phyloP scores from a whole-genome alignment of 2,113 vertebrate genomes.

The Propithecus coquereli region DNA sequence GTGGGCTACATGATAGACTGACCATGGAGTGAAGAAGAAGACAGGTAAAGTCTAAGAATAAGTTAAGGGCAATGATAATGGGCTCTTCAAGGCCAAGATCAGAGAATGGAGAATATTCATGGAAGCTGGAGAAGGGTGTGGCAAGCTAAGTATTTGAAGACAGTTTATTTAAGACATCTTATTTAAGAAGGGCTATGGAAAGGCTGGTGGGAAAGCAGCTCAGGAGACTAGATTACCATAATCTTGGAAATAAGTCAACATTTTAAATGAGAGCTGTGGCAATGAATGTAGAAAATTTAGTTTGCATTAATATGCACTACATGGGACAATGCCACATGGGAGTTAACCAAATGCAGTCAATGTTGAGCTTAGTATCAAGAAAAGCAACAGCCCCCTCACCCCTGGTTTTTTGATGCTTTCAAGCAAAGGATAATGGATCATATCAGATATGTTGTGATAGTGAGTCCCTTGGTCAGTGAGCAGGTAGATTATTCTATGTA shows the following conservation, averaged over 20 bases:
- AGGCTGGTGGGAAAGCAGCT: neutral
- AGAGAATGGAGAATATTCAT: neutral
- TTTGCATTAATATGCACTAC: neutral
- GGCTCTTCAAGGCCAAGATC: neutral
- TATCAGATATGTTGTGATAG: neutral
- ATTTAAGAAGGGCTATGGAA: neutral
- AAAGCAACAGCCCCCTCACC: neutral
- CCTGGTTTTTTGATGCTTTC: neutral
- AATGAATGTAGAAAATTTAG: neutral
- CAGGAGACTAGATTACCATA: neutral
- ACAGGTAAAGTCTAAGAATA: neutral
- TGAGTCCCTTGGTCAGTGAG: neutral
- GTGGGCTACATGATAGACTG: no score
- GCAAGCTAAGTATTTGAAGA: neutral
- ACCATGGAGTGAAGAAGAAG: neutral
- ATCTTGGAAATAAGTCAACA: neutral
- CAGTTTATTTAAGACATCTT: neutral
- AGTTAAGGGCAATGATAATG: neutral
- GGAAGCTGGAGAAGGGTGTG: neutral
- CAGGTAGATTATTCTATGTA: neutral
- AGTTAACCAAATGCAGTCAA: neutral
- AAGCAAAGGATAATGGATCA: neutral
- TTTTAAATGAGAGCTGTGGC: neutral
- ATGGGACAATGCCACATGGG: neutral
- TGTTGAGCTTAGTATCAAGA: neutral